Evolutionary conservation across 2,888 invertebrate genomes (phyloP), one percentile per base, ranked within the genome.

Genomic region (Globia sparganii): DNA sequence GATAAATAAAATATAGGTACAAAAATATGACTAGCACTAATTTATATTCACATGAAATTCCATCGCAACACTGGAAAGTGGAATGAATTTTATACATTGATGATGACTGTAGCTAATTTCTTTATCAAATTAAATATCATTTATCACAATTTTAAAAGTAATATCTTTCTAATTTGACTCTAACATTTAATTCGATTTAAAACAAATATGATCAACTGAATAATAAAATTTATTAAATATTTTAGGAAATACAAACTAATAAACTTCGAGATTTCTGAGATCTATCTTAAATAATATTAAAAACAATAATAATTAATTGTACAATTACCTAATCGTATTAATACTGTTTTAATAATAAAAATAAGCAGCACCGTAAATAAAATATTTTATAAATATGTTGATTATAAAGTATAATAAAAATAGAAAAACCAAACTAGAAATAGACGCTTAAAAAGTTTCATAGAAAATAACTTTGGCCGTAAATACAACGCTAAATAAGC

Each of bases 21-120:
- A 91, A 92, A 92, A 92, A 92, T 91, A 93, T 92, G 93, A 93
- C 93, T 93, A 93, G 93, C 85, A 88, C 89, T 92, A 90, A 86
- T 87, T 89, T 86, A 88, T 91, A 90, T 90, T 90, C 87, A 89
- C 89, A 89, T 81, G 80, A 87, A 90, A 91, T 89, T 90, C 88
- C 90, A 88, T 83, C 67, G 84, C 85, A 87, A 87, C 79, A 85
- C 81, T 86, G 83, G 85, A 87, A 87, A 86, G 76, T 86, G 88
- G 89, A 90, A 91, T 89, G 86, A 89, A 86, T 80, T 86, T 83
- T 84, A 87, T 84, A 86, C 83, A 85, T 83, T 80, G 83, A 79
- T 82, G 81, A 78, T 79, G n/a, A n/a, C n/a, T n/a, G 80, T 81
- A 76, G 72, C 83, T 75, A 84, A 64, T 74, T 80, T 71, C 62